Evolutionary conservation across 2,797 vertebrate genomes (phyloP).

Genomic region (Melanogrammus aeglefinus): DNA sequence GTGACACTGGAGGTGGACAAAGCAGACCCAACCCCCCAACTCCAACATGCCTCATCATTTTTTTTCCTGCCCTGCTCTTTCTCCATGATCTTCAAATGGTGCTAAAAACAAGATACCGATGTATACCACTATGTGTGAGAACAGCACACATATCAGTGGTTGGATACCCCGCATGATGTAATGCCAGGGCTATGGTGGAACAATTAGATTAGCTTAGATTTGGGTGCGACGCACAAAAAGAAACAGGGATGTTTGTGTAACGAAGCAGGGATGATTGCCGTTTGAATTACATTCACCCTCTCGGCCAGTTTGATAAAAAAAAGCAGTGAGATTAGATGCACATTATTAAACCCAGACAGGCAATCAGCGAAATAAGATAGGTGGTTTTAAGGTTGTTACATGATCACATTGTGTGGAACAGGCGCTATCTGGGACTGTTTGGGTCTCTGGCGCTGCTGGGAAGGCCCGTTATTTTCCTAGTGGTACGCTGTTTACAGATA

Average conservation of each 20-base stretch:
- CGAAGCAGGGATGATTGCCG: not conserved
- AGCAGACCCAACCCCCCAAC: conserved; percentile 16
- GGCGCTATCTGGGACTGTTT: not conserved
- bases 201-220: not conserved
- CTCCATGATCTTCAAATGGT: not conserved
- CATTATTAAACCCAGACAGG: not conserved
- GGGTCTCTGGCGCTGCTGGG: not conserved
- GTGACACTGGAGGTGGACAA: conserved; percentile 59
- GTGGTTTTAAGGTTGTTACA: not conserved
- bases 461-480: conserved; percentile 11
- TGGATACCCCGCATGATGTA: not conserved
- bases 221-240: not conserved
- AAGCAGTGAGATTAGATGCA: not conserved
- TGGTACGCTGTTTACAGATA: conserved; percentile 5
- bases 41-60: conserved; percentile 40
- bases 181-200: not conserved
- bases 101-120: not conserved
- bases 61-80: not conserved
- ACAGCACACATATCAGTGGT: not conserved
- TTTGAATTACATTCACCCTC: not conserved
- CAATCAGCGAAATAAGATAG: not conserved
- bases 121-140: too few species aligned
- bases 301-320: not conserved
- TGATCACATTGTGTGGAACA: too few species aligned
- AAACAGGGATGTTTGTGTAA: not conserved